Conservation (phyloP, 2,888 invertebrate species). For the Aquatica leii region DNA sequence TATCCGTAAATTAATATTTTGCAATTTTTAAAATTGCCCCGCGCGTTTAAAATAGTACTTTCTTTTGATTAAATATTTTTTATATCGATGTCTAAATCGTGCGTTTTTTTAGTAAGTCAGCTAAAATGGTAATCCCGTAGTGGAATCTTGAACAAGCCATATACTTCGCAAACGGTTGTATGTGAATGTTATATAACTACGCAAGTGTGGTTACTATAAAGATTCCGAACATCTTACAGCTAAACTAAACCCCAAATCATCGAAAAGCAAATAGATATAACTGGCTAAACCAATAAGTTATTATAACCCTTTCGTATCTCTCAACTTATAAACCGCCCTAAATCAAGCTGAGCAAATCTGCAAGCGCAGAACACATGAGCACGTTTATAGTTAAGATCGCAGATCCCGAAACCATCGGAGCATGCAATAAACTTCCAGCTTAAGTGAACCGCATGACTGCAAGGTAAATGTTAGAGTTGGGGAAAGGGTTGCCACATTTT, state of each 20-base stretch:
- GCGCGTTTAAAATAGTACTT: conserved; percentile 6
- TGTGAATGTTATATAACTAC: conserved; percentile 1
- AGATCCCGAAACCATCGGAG: conserved; percentile 57
- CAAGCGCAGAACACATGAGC: conserved; percentile 56
- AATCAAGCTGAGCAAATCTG: conserved; percentile 58
- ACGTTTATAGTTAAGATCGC: conserved; percentile 56
- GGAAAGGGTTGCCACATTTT: conserved; percentile 49
- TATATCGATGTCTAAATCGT: background rate
- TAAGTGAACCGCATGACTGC: conserved; percentile 60
- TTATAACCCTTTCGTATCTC: conserved; percentile 52
- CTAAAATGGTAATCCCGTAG: conserved; percentile 1
- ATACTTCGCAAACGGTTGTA: conserved; percentile 4
- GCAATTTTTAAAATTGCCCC: conserved; percentile 25
- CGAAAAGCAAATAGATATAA: conserved; percentile 56
- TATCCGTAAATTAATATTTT: conserved; percentile 56
- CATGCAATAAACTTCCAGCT: conserved; percentile 60
- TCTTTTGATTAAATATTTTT: conserved; percentile 3
- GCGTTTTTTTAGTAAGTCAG: background rate
- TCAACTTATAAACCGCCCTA: conserved; percentile 58
- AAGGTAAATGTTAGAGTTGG: conserved; percentile 55
- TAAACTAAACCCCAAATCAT: conserved; percentile 51
- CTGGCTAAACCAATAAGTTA: conserved; percentile 58
- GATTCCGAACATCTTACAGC: conserved; percentile 28
- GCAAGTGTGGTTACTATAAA: conserved; percentile 16
- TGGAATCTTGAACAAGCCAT: conserved; percentile 11